Base-by-base conservation (phyloP, 2,888 invertebrate species). In the Penaeus monodon region DNA sequence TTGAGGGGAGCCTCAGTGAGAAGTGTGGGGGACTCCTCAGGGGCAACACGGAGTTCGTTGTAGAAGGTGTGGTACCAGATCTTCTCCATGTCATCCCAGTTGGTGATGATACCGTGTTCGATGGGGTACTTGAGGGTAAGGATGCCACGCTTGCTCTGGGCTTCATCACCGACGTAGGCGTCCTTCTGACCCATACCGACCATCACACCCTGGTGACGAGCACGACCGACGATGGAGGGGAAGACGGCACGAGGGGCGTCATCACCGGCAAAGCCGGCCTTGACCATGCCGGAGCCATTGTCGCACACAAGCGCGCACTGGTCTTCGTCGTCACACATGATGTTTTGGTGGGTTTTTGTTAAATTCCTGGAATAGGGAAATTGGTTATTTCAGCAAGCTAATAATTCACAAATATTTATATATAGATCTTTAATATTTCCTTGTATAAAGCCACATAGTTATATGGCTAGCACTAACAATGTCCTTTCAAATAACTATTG, bases 51-150 rank as follows among this genome's bases (percentile, higher is more conserved):
- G 92, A 98, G 95, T 93, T 98, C 97, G 93, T 98, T 98, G 96
- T 98, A 98, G 95, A 98, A 98, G 92, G 98, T 98, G 94, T 98
- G 98, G 93, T 98, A 98, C 98, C 98, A 98, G 94, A 98, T 98
- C 94, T 98, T 98, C 94, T 98, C 98, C 98, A 98, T 98, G 92
- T 98, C 98, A 92, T 98, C 98, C 98, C 98, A 98, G 95, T 98
- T 98, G 93, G 98, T 98, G 91, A 90, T 85, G 86, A 90, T 90
- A 64, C 90, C 90, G 79, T 90, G 90, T 44, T 90, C 90, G 6
- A 90, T 77, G 65, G 90, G 90, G 78, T 90, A 90, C 64, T 90
- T 89, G 66, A 90, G 88, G 33, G 89, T 90, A n/a, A 90, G 89
- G 82, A 90, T 89, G 80, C 90, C 90, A 84, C 90, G 68, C 88